A percentile compares a stretch with the other conserved stretches of the same genome.
phyloP scores from a whole-genome alignment of 2,113 vertebrate species.

The Aspidoscelis tigris region DNA sequence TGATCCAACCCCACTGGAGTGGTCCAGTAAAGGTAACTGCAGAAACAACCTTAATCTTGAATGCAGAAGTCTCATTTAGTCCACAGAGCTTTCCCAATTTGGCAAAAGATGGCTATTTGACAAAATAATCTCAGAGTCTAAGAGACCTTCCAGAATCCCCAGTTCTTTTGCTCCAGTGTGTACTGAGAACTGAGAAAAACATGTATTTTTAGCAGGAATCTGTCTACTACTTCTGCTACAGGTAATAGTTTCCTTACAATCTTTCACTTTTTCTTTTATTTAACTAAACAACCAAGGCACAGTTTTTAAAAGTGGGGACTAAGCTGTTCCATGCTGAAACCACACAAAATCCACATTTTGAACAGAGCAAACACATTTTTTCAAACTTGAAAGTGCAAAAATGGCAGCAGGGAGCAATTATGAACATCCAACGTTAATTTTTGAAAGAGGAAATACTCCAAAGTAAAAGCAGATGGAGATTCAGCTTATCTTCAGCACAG shows the following conservation, averaged over 20 bases:
- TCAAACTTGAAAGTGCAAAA: constrained; percentile 2
- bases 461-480: not conserved
- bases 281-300: constrained; percentile 39
- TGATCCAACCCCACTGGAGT: too few species aligned
- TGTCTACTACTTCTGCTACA: constrained; percentile 35
- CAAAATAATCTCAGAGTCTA: not conserved
- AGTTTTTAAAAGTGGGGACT: constrained; percentile 55
- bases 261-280: constrained; percentile 51
- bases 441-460: not conserved
- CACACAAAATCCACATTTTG: constrained; percentile 44
- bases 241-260: constrained; percentile 55
- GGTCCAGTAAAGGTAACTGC: too few species aligned
- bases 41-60: too few species aligned
- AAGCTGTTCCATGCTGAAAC: constrained; percentile 13
- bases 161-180: constrained; percentile 11
- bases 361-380: constrained; percentile 31
- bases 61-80: too few species aligned
- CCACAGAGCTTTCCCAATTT: too few species aligned
- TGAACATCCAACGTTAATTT: not conserved
- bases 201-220: constrained; percentile 53
- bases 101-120: not conserved
- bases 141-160: not conserved
- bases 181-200: constrained; percentile 23
- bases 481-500: not conserved
- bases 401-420: not conserved